phyloP scores from a whole-genome alignment of 2,113 vertebrate genomes.

The Noctilio leporinus region DNA sequence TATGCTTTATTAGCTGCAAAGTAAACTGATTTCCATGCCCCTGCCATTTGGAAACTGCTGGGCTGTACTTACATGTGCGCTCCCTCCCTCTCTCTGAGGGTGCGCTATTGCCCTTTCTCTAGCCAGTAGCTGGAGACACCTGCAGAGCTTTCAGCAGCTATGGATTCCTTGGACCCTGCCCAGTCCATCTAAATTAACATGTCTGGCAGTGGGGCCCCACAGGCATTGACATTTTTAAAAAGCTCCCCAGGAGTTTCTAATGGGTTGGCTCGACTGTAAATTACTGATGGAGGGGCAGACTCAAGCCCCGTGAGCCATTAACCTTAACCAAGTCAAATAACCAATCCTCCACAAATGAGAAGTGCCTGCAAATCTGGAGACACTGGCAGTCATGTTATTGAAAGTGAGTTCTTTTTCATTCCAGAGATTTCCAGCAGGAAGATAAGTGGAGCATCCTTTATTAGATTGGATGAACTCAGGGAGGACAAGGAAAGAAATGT shows the following conservation, averaged over 20 bases:
- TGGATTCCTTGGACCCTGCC: neutral
- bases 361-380: neutral
- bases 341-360: neutral
- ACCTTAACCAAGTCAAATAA: slow-evolving; percentile 13
- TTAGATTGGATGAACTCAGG: neutral
- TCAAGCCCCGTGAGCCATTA: slow-evolving; percentile 11
- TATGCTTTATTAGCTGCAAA: neutral
- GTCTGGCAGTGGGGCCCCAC: neutral
- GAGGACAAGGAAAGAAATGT: neutral
- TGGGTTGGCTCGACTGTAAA: neutral
- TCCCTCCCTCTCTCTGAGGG: neutral
- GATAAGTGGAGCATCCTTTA: neutral
- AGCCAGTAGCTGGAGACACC: neutral
- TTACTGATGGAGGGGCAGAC: neutral
- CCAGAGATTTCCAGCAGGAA: neutral
- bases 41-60: neutral
- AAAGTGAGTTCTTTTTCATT: neutral
- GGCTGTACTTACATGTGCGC: neutral
- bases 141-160: neutral
- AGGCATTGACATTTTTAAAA: neutral
- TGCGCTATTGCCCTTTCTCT: neutral
- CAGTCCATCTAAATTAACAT: neutral
- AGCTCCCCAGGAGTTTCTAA: neutral
- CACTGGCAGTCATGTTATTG: neutral
- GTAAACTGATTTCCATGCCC: neutral